phyloP scores from a whole-genome alignment of 2,797 vertebrate species.

The Jordanella pulchra region DNA sequence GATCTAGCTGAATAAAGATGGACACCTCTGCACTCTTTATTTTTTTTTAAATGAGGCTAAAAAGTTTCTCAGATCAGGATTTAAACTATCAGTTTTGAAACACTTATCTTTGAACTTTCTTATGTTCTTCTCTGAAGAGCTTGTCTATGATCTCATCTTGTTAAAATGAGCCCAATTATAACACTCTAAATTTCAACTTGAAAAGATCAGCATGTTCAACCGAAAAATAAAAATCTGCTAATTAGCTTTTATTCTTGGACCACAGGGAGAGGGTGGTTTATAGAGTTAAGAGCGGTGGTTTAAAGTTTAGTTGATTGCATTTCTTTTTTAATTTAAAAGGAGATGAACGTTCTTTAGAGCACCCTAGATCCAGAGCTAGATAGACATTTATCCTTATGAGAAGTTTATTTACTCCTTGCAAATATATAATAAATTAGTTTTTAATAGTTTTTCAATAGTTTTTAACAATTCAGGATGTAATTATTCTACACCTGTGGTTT shows the following conservation, averaged over 20 bases:
- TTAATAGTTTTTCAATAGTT: not conserved
- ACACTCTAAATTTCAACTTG: not conserved
- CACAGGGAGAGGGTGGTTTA: not conserved
- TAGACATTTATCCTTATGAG: no score
- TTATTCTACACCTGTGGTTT: no score
- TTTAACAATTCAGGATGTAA: not conserved
- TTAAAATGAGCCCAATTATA: not conserved
- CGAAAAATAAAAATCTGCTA: not conserved
- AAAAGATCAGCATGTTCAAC: not conserved
- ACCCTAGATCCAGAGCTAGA: not conserved
- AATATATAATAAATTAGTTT: not conserved
- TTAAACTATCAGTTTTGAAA: not conserved
- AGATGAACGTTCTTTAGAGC: no score
- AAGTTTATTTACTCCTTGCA: not conserved
- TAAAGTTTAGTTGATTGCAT: not conserved
- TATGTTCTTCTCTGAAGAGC: not conserved
- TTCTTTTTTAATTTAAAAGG: not conserved
- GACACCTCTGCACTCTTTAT: not conserved
- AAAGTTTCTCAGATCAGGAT: not conserved
- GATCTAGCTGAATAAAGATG: no score
- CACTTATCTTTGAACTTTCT: not conserved
- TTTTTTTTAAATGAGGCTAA: not conserved
- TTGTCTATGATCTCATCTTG: not conserved
- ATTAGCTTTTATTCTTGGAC: not conserved
- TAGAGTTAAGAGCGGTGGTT: not conserved